Conservation (phyloP, 2,797 vertebrate species). For the Acropternis orthonyx region DNA sequence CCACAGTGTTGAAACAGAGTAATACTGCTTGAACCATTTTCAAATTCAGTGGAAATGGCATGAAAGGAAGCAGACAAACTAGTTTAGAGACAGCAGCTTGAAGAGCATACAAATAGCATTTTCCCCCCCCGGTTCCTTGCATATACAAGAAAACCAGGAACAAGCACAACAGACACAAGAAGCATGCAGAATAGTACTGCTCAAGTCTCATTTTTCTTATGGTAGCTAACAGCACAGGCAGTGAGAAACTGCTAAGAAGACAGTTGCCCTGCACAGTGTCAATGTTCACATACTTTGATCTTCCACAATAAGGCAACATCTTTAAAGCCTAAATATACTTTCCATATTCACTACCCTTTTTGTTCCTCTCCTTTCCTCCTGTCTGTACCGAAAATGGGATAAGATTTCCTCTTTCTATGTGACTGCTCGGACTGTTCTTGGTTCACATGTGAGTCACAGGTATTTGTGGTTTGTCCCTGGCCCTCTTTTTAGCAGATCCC, state of each 20-base stretch:
- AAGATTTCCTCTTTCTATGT: conserved; percentile 7
- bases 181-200: background rate
- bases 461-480: background rate
- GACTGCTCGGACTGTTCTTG: background rate
- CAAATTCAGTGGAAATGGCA: background rate
- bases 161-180: background rate
- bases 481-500: background rate
- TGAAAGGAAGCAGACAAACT: background rate
- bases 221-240: background rate
- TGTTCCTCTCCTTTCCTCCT: background rate
- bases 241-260: background rate
- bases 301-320: background rate
- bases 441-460: background rate
- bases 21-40: background rate
- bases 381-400: background rate
- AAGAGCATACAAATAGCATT: background rate
- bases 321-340: background rate
- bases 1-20: background rate
- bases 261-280: background rate
- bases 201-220: background rate
- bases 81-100: background rate
- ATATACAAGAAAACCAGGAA: background rate
- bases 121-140: background rate
- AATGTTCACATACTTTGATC: background rate
- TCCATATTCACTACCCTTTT: background rate